Conservation (phyloP, 2,113 vertebrate genomes). For the Setophaga kirtlandii region DNA sequence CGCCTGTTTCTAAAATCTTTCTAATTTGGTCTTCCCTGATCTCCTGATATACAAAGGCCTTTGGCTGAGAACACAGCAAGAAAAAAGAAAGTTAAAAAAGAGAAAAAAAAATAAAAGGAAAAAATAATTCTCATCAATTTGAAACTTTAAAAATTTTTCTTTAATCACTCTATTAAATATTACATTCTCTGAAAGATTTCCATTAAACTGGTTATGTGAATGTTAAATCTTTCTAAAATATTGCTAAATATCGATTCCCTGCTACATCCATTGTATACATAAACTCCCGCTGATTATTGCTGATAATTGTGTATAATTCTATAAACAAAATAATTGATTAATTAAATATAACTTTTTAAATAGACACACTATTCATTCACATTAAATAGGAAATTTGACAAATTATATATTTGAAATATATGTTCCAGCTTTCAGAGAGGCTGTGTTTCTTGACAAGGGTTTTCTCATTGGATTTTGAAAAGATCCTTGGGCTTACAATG, state of each 20-base stretch:
- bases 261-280: neutral
- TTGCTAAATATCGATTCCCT: neutral
- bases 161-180: neutral
- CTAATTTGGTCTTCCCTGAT: neutral
- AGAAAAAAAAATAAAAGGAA: fast-evolving
- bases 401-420: neutral
- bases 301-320: neutral
- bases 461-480: neutral
- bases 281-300: neutral
- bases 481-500: neutral
- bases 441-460: neutral
- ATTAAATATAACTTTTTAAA: neutral
- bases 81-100: neutral
- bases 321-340: neutral
- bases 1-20: neutral
- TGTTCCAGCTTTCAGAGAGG: neutral
- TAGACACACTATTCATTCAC: neutral
- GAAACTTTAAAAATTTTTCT: neutral
- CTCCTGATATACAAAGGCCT: neutral
- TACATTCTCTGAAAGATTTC: neutral
- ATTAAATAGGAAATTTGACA: neutral
- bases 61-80: neutral
- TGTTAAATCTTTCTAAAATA: neutral
- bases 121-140: neutral
- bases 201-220: neutral